Conservation (phyloP, 2,113 vertebrate species). For the Pogona vitticeps region DNA sequence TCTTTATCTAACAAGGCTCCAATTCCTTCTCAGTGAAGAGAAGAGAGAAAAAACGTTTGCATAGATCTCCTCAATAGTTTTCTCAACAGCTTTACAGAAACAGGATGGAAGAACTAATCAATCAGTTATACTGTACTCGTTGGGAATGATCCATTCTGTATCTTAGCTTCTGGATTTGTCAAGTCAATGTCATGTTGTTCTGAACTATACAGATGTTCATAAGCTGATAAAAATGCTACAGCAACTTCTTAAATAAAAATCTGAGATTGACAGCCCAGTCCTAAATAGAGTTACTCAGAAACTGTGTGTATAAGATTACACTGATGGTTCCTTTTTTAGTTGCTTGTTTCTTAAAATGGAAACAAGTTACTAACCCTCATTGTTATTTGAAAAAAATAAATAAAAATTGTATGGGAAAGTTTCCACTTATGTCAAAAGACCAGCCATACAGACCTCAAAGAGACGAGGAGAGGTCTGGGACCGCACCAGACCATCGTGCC, state of each 20-base stretch:
- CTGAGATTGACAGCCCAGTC: no score
- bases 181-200: not conserved
- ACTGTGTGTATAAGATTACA: no score
- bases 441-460: no score
- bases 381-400: not conserved
- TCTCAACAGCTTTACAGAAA: not conserved
- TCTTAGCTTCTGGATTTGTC: not conserved
- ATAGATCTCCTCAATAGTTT: not conserved
- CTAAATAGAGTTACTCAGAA: no score
- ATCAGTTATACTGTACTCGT: not conserved
- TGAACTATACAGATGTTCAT: not conserved
- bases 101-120: not conserved
- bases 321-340: no score
- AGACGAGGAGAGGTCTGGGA: no score
- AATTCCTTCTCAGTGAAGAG: not conserved
- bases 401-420: not conserved
- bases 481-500: no score
- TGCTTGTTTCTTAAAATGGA: no score
- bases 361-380: not conserved
- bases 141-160: not conserved
- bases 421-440: not conserved
- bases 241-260: no score
- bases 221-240: not conserved
- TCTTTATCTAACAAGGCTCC: not conserved
- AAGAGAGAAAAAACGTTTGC: not conserved